Conservation (phyloP, 2,888 invertebrate species). For the Diarsia mendica region DNA sequence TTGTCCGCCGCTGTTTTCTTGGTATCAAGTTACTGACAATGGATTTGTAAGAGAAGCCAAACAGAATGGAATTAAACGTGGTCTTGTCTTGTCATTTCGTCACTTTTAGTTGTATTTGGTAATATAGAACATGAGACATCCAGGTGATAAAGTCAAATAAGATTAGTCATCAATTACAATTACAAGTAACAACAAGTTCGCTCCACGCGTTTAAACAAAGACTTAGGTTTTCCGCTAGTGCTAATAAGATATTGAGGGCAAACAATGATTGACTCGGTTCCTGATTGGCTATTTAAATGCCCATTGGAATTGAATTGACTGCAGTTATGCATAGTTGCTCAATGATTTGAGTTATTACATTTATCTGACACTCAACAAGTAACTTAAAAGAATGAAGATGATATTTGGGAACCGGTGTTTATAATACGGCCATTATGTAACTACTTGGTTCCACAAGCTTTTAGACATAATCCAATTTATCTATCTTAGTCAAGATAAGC, state of each 20-base stretch:
- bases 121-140: conserved; percentile 8
- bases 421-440: background rate
- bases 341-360: background rate
- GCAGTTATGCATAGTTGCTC: conserved; percentile 3
- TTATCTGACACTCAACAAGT: conserved; percentile 10
- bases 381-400: background rate
- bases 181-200: conserved; percentile 60
- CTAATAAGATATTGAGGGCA: conserved; percentile 25
- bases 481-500: conserved; percentile 26
- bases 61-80: conserved; percentile 40
- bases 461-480: conserved; percentile 32
- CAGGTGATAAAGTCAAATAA: conserved; percentile 3
- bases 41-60: conserved; percentile 51
- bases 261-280: conserved; percentile 25
- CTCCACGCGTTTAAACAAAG: conserved; percentile 63
- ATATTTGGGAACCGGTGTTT: conserved; percentile 1
- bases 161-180: conserved; percentile 67
- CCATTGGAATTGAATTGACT: conserved; percentile 7
- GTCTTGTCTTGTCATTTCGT: conserved; percentile 16
- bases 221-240: conserved; percentile 52
- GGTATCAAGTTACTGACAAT: conserved; percentile 69
- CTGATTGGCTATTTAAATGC: conserved; percentile 3
- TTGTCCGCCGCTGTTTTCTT: conserved; percentile 75
- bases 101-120: conserved; percentile 14
- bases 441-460: conserved; percentile 14